Evolutionary conservation across 2,888 invertebrate species (phyloP).

Genomic region (Synanthedon formicaeformis): DNA sequence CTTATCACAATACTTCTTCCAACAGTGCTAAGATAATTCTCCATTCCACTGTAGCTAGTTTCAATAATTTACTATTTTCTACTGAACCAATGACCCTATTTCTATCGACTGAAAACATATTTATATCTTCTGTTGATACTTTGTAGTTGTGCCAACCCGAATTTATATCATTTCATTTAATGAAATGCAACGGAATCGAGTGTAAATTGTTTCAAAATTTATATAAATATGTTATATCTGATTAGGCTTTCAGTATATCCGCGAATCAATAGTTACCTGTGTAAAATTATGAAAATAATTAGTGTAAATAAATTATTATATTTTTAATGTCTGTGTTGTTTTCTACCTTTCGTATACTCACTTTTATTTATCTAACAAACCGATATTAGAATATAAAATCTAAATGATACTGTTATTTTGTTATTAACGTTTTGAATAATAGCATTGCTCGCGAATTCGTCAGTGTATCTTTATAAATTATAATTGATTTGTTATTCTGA

Average conservation of each 20-base stretch:
- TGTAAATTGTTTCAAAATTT: neutral
- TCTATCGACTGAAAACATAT: slow-evolving; percentile 44
- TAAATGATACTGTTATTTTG: too few species aligned
- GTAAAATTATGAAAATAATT: neutral
- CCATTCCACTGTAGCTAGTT: slow-evolving; percentile 10
- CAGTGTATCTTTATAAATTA: too few species aligned
- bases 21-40: slow-evolving; percentile 25
- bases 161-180: slow-evolving; percentile 65
- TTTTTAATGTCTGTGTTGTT: neutral
- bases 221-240: neutral
- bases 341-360: neutral
- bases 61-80: slow-evolving; percentile 10
- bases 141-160: slow-evolving; percentile 68
- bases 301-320: neutral
- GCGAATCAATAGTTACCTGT: neutral
- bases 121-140: slow-evolving; percentile 51
- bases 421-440: too few species aligned
- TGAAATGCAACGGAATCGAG: slow-evolving; percentile 22
- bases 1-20: slow-evolving; percentile 19
- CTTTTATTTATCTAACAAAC: too few species aligned
- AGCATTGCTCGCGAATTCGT: too few species aligned
- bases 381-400: too few species aligned
- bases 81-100: slow-evolving; percentile 17
- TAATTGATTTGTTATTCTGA: too few species aligned
- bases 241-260: neutral